Base-by-base conservation (phyloP, 2,888 invertebrate species). In the Ormyrus thymus region DNA sequence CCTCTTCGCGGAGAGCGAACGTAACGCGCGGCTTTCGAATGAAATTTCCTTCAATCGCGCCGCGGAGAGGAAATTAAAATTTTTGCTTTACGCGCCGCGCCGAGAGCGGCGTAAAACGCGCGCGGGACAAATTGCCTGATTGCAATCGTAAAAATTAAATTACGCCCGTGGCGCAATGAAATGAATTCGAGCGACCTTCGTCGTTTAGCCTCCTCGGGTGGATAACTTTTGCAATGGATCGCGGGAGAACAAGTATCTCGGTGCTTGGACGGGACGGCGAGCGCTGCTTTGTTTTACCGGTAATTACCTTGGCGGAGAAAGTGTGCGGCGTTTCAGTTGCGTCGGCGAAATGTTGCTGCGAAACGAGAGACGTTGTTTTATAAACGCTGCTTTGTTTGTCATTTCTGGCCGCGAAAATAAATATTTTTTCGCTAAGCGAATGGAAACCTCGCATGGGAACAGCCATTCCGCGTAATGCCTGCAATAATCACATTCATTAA, bases 71-170 rank as follows among this genome's bases (percentile, higher is more conserved):
- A n/a, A 74, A 65, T 73, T 56, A 65, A 65, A 71, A 64, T n/a
- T 72, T 72, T 53, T 62, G 55, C 46, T 10, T 46, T 62, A 50
- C 48, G 43, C 48, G 56, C 10, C 11, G 56, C n/a, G n/a, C n/a
- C n/a, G n/a, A n/a, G n/a, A n/a, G 13, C 53, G 66, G 53, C 29
- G 4, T 29, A 55, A 43, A 43, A 46, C n/a, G 46, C 45, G 55
- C 55, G 59, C 11, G 51, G 48, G 61, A 48, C 71, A 71, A 71
- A 61, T 59, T 61, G 51, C 29, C 43, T 51, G 61, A 71, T 61
- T 61, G 51, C 59, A 61, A 61, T 71, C 61, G 61, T 71, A 50
- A 71, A 61, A 61, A 59, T 45, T n/a, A 61, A 71, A 61, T 59
- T 59, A 51, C 61, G 43, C 68, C 53, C n/a, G 13, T 13, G 1